Base-by-base conservation (phyloP, 2,888 invertebrate species). In the Caenorhabditis plicata region DNA sequence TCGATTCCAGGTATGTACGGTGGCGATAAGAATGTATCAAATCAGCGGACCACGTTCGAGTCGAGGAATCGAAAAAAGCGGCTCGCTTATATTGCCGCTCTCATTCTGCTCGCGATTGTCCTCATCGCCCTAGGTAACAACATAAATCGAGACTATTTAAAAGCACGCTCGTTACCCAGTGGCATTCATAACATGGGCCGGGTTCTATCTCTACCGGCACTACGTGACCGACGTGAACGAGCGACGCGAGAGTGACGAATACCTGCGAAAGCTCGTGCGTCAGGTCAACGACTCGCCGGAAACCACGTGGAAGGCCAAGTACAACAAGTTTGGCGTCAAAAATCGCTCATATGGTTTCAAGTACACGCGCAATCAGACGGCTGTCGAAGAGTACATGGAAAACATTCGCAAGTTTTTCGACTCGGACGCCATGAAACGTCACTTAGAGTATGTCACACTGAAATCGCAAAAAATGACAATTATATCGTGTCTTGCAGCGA, bases 281-380 rank as follows among this genome's bases (percentile, higher is more conserved):
- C 61, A 72, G 43, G 75, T 79, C 40, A 79, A 79, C 41, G 71
- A 65, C 19, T 63, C 71, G 9, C 67, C 70, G 7, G 62, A 73
- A 38, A 63, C 64, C 11, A 65, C 74, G 26, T 79, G 79, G 79
- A 79, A 78, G 63, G 75, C 77, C 4, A 74, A 75, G 40, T 77
- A 70, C 56, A 77, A 77, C 57, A 77, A 75, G 25, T 75, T 75
- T 35, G 76, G 75, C 19, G 69, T 74, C 51, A 72, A 73, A 48
- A 72, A 69, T 41, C 36, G 55, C 8, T 60, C 58, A 1, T 71
- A 71, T 38, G 70, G 73, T n/a, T 71, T 71, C 54, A 64, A 60
- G 17, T 71, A 73, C 32, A 68, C 78, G 31, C 64, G 74, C 41
- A 79, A 79, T 58, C 52, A 73, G 41, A 78, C 78, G 8, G 77